Evolutionary conservation across 2,113 vertebrate species (phyloP).

Genomic region (Ciconia stormi): DNA sequence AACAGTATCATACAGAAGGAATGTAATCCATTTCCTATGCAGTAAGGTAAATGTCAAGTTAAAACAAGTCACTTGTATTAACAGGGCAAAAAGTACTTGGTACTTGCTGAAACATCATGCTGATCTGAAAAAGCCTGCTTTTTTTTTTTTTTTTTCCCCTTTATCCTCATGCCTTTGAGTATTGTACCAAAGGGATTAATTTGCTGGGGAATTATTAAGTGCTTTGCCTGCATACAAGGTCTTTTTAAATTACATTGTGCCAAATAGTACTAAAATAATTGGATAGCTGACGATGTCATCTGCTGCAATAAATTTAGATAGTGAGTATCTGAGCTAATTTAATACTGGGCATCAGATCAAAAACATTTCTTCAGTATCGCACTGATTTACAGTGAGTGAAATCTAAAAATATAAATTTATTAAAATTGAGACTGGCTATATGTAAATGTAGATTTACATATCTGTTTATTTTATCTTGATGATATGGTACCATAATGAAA

Average conservation of each 20-base stretch:
- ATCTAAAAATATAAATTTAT: constrained; percentile 24
- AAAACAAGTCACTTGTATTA: neutral
- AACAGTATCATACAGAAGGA: neutral
- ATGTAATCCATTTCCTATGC: neutral
- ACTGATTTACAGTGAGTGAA: constrained; percentile 4
- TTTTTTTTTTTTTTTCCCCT: neutral
- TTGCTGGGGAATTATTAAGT: constrained; percentile 57
- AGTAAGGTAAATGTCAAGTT: neutral
- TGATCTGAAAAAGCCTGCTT: neutral
- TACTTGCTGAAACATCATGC: neutral
- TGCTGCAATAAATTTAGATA: constrained; percentile 60
- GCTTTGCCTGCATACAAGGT: constrained; percentile 19
- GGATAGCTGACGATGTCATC: constrained; percentile 39
- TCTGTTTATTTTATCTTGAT: neutral
- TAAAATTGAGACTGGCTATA: neutral
- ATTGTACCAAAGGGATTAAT: constrained; percentile 60
- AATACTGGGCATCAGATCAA: constrained; percentile 44
- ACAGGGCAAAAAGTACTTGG: neutral
- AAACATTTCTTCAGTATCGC: constrained; percentile 1
- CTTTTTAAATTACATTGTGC: constrained; percentile 52
- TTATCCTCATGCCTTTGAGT: neutral
- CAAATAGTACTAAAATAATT: constrained; percentile 63
- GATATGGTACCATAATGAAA: neutral
- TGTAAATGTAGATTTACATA: neutral
- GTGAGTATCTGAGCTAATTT: constrained; percentile 49